Percentiles rank a stretch among this genome's conserved stretches.
Evolutionary conservation across 2,888 invertebrate genomes (phyloP).

Genomic region (Heliconius erato): DNA sequence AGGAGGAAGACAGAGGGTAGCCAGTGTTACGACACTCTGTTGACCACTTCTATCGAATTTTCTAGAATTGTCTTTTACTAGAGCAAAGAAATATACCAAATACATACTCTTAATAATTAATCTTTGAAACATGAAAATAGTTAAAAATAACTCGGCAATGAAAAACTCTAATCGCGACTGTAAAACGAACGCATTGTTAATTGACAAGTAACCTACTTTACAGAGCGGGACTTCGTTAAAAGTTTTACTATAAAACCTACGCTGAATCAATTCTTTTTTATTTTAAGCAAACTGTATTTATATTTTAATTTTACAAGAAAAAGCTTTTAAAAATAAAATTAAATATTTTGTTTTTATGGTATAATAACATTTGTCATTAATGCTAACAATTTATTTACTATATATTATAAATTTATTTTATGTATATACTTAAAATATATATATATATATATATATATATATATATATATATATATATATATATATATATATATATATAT

Average conservation of each 20-base stretch:
- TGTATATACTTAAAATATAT: no score
- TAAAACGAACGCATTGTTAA: slow-evolving; percentile 30
- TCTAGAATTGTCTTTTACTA: background rate
- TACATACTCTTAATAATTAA: background rate
- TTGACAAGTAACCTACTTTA: slow-evolving; percentile 35
- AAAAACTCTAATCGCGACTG: slow-evolving; percentile 21
- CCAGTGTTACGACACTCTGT: background rate
- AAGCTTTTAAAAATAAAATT: background rate
- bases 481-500: no score
- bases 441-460: no score
- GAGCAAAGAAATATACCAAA: background rate
- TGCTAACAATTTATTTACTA: no score
- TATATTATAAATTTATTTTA: no score
- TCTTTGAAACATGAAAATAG: background rate
- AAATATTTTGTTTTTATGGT: background rate
- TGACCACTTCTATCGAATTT: background rate
- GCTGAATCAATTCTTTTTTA: slow-evolving; percentile 20
- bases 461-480: no score
- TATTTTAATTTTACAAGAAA: background rate
- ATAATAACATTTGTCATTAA: background rate
- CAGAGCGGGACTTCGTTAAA: slow-evolving; percentile 31
- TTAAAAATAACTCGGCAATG: background rate
- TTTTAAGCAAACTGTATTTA: background rate
- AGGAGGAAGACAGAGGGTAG: no score
- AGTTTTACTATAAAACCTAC: slow-evolving; percentile 30